These are phyloP conservation scores for Siniperca knerii DNA, from an alignment of 2,113 vertebrate species.

Conservation along the genomic window DNA sequence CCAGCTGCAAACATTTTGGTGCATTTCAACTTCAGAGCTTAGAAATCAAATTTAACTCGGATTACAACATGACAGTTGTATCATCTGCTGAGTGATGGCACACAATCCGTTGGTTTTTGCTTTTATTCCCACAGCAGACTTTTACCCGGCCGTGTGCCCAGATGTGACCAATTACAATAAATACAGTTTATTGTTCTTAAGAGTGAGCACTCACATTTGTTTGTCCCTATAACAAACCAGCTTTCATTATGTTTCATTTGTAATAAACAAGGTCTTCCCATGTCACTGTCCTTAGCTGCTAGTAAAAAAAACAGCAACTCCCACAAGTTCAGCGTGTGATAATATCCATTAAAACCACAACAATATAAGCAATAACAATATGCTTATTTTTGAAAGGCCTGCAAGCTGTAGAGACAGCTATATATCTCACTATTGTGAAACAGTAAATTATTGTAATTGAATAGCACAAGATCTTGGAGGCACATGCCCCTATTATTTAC, in stretches of 20 bases:
- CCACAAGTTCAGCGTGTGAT: slow-evolving; percentile 11
- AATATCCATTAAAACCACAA: slow-evolving; percentile 48
- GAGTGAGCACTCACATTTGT: not conserved
- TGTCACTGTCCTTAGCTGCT: slow-evolving; percentile 20
- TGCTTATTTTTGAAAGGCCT: slow-evolving; percentile 24
- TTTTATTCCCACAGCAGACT: slow-evolving; percentile 3
- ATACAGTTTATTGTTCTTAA: slow-evolving; percentile 45
- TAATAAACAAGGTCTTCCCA: slow-evolving; percentile 13
- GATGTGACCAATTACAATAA: slow-evolving; percentile 49
- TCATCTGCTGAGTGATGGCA: slow-evolving; percentile 16
- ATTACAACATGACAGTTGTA: slow-evolving; percentile 19
- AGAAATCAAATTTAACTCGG: slow-evolving; percentile 23
- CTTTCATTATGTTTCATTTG: slow-evolving; percentile 31
- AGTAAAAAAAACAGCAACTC: slow-evolving; percentile 35
- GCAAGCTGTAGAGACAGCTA: slow-evolving; percentile 8
- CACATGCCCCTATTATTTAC: slow-evolving; percentile 21
- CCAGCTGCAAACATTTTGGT: slow-evolving; percentile 47
- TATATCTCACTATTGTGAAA: slow-evolving; percentile 39
- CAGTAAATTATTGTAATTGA: slow-evolving; percentile 31
- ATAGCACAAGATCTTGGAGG: slow-evolving; percentile 1
- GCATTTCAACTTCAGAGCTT: not conserved
- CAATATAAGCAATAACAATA: slow-evolving; percentile 42
- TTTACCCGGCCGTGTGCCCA: not conserved
- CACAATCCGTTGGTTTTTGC: slow-evolving; percentile 21
- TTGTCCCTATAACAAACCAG: not conserved